phyloP scores from a whole-genome alignment of 2,113 vertebrate genomes.

The Aramus guarauna region DNA sequence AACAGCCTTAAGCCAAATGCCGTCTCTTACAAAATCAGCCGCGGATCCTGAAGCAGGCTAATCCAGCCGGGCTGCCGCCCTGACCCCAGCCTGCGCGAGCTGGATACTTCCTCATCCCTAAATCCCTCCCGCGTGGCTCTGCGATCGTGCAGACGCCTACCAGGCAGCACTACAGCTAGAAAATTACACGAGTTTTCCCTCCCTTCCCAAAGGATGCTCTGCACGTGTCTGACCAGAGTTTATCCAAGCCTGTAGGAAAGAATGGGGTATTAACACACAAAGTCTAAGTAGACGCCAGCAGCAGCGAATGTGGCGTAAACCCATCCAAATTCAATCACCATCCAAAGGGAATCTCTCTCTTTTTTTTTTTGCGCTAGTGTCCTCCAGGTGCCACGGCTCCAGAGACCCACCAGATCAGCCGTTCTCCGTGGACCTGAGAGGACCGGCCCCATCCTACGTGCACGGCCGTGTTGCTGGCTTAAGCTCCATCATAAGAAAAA shows the following conservation, averaged over 20 bases:
- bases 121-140: neutral
- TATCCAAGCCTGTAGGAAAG: neutral
- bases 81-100: neutral
- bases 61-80: neutral
- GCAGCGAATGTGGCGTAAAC: fast-evolving
- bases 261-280: fast-evolving
- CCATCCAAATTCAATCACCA: fast-evolving
- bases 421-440: fast-evolving
- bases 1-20: neutral
- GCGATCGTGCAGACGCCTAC: fast-evolving
- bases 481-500: neutral
- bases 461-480: fast-evolving
- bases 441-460: fast-evolving
- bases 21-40: neutral
- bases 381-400: neutral
- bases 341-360: neutral
- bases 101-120: neutral
- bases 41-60: neutral
- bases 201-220: fast-evolving
- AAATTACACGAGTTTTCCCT: neutral
- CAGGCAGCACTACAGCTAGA: neutral
- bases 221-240: neutral
- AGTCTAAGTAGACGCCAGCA: neutral
- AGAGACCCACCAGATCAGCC: neutral
- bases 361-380: too few species aligned